phyloP scores from a whole-genome alignment of 2,797 vertebrate species.

The Acanthiza pusilla region DNA sequence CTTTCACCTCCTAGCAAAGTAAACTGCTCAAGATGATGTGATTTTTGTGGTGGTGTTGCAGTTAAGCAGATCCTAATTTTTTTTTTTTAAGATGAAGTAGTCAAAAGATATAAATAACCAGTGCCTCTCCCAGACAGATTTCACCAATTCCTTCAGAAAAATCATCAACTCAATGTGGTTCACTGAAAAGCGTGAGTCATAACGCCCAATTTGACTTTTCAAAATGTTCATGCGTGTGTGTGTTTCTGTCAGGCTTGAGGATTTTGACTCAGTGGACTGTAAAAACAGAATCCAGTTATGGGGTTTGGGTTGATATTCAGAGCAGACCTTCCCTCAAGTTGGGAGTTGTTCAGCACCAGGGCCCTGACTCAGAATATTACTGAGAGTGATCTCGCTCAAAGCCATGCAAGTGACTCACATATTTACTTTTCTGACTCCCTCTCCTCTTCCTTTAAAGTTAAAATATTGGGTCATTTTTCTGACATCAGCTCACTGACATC shows the following conservation, averaged over 20 bases:
- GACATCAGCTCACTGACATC: conserved; percentile 27
- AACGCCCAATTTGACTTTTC: neutral
- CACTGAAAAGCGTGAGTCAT: neutral
- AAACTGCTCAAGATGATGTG: neutral
- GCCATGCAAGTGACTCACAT: conserved; percentile 20
- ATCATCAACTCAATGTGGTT: neutral
- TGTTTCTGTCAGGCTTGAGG: neutral
- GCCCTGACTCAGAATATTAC: neutral
- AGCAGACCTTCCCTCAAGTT: neutral
- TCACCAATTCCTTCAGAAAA: neutral
- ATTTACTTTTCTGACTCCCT: neutral
- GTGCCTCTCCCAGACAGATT: neutral
- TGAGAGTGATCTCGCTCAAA: neutral
- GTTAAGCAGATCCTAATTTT: neutral
- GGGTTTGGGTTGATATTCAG: neutral
- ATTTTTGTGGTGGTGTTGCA: neutral
- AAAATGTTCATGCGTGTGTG: fast-evolving
- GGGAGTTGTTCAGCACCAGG: neutral
- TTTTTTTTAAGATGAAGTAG: neutral
- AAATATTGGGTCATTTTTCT: neutral
- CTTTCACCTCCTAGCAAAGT: neutral
- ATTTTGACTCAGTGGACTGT: neutral
- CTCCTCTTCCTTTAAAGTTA: conserved; percentile 39
- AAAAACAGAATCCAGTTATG: neutral
- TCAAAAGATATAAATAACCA: neutral